Percentiles rank a stretch among this genome's conserved stretches.
Evolutionary conservation across 1,140 invertebrate species (phyloP).

Genomic region (Drosophila subpulchrella): DNA sequence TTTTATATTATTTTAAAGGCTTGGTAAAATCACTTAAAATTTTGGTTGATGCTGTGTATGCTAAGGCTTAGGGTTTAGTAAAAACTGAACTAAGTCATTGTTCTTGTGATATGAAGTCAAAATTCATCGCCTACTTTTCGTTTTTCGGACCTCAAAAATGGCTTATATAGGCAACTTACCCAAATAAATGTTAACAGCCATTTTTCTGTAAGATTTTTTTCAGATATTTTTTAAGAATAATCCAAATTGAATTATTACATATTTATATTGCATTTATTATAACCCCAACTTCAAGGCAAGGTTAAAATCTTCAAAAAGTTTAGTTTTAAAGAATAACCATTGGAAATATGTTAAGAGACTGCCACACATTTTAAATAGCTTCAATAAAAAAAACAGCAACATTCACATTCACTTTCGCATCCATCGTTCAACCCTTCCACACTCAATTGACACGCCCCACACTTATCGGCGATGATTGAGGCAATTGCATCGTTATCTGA

Average conservation of each 20-base stretch:
- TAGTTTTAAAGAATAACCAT: neutral
- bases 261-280: too few relatives aligned
- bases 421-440: constrained; percentile 15
- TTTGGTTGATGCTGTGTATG: neutral
- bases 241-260: too few relatives aligned
- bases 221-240: too few relatives aligned
- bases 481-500: constrained; percentile 19
- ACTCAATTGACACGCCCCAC: constrained; percentile 14
- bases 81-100: neutral
- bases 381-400: neutral
- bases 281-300: too few relatives aligned
- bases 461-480: constrained; percentile 41
- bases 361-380: neutral
- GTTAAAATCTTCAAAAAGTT: too few relatives aligned
- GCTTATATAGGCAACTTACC: too few relatives aligned
- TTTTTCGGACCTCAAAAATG: neutral
- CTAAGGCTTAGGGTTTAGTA: neutral
- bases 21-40: constrained; percentile 21
- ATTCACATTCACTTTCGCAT: neutral
- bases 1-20: neutral
- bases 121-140: neutral
- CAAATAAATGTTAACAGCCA: too few relatives aligned
- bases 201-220: too few relatives aligned
- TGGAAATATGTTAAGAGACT: neutral
- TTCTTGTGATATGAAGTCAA: neutral